A percentile compares a stretch with the other conserved stretches of the same genome.
These are phyloP conservation scores for Tychaedon coryphoeus DNA, from an alignment of 2,113 vertebrate genomes.

Conservation along the genomic window DNA sequence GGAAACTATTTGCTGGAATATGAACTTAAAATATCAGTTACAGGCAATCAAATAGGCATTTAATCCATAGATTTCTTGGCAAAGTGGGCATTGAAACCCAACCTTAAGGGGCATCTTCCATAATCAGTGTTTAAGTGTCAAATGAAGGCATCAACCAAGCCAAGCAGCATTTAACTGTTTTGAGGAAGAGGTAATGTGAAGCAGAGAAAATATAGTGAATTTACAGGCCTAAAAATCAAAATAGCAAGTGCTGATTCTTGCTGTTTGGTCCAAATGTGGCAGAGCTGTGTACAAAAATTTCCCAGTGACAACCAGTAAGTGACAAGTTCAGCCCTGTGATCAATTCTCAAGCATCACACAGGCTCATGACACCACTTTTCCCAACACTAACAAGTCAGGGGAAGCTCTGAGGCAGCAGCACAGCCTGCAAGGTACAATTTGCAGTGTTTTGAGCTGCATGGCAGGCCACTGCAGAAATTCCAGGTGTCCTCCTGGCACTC, in stretches of 20 bases:
- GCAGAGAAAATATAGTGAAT: not conserved
- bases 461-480: not conserved
- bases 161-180: not conserved
- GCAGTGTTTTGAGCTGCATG: not conserved
- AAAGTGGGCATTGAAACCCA: not conserved
- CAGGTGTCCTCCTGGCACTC: not conserved
- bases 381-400: not conserved
- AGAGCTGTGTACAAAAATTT: accelerated
- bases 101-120: not conserved
- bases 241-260: not conserved
- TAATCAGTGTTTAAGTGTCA: not conserved
- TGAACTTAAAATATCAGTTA: not conserved
- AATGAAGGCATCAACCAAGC: not conserved
- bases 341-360: not conserved
- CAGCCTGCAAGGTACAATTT: not conserved
- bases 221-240: not conserved
- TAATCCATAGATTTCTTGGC: not conserved
- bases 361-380: not conserved
- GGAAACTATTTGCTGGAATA: not conserved
- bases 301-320: accelerated
- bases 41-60: not conserved
- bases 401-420: not conserved
- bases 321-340: not conserved
- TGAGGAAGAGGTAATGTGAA: not conserved
- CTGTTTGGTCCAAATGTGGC: not conserved